Evolutionary conservation across 30 jellyfish, hydroid and myxozoan genomes (phyloP).

Genomic region (Nemopilema nomurai): DNA sequence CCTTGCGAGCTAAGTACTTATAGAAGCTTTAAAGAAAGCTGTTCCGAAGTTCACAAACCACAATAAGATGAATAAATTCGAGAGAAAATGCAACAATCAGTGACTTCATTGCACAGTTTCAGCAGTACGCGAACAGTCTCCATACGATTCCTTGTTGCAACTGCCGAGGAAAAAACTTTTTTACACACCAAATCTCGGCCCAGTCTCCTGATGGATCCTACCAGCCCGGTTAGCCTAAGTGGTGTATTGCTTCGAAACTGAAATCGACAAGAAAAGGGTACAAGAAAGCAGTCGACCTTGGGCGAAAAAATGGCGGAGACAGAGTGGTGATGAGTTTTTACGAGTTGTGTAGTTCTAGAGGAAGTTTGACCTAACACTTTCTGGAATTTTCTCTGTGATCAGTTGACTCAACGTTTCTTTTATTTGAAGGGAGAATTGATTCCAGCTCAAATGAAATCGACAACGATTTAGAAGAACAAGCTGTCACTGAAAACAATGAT

Average conservation of each 20-base stretch:
- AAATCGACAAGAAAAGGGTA: too few relatives aligned
- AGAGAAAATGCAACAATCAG: conserved; percentile 23
- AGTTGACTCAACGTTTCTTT: too few relatives aligned
- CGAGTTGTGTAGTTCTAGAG: neutral
- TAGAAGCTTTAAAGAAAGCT: conserved; percentile 36
- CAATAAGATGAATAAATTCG: neutral
- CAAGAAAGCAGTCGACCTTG: neutral
- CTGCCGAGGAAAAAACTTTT: neutral
- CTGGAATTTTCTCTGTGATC: neutral
- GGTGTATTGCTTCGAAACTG: neutral
- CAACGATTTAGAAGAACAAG: too few relatives aligned
- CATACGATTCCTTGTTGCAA: conserved; percentile 20
- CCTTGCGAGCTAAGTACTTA: conserved; percentile 37
- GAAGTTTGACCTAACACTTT: neutral
- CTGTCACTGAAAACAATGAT: too few relatives aligned
- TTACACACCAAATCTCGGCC: neutral
- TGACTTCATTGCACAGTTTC: neutral
- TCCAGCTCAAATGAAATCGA: too few relatives aligned
- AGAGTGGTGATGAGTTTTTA: neutral
- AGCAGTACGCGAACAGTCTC: neutral
- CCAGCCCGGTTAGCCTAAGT: neutral
- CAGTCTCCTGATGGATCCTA: neutral
- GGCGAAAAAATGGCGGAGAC: neutral
- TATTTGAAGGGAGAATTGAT: too few relatives aligned
- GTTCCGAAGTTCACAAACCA: conserved; percentile 30